phyloP scores from a whole-genome alignment of 2,113 vertebrate species.

The Amblyornis subalaris region DNA sequence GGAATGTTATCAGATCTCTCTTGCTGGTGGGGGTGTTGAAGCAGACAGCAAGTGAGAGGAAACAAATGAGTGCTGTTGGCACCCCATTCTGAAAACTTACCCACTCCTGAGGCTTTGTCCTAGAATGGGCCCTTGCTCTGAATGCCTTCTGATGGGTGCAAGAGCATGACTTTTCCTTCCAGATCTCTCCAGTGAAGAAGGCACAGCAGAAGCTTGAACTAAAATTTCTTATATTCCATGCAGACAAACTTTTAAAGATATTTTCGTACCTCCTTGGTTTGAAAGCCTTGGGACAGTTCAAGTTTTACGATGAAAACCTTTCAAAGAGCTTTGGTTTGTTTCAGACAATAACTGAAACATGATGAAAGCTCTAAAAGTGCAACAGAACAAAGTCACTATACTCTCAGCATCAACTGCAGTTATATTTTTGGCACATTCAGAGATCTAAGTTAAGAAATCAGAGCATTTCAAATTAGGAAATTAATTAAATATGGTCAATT shows the following conservation, averaged over 20 bases:
- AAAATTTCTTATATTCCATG: background rate
- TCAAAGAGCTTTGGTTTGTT: background rate
- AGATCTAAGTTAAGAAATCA: background rate
- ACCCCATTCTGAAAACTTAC: background rate
- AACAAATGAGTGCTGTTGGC: rapidly evolving
- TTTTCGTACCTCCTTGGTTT: background rate
- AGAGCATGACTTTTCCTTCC: background rate
- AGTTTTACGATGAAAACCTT: background rate
- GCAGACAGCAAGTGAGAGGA: background rate
- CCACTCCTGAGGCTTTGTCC: background rate
- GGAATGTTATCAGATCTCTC: background rate
- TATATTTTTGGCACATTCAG: background rate
- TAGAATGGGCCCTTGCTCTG: background rate
- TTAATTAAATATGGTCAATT: background rate
- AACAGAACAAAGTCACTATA: background rate
- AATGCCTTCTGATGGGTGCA: background rate
- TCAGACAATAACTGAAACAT: background rate
- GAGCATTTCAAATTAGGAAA: background rate
- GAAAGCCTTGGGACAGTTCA: background rate
- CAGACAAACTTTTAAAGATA: background rate
- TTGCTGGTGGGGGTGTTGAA: background rate
- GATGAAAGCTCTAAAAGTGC: background rate
- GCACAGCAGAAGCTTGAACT: background rate
- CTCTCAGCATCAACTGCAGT: background rate
- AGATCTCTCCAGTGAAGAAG: background rate